phyloP scores from a whole-genome alignment of 2,113 vertebrate genomes.

The Eurystomus gularis region DNA sequence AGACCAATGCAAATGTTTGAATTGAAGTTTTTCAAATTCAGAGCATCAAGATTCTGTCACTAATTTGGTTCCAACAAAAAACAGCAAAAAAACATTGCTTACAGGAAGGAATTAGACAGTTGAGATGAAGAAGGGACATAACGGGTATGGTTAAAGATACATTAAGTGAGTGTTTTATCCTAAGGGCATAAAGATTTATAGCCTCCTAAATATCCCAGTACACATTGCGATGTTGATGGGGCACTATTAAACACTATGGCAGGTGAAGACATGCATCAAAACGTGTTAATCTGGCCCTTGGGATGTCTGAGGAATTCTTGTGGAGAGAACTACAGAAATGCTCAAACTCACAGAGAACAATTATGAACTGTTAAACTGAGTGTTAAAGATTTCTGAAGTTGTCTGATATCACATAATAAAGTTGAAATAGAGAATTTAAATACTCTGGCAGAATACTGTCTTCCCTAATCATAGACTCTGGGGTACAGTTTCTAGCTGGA shows the following conservation, averaged over 20 bases:
- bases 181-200: constrained; percentile 25
- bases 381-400: constrained; percentile 18
- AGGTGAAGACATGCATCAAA: constrained; percentile 32
- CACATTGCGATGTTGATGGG: constrained; percentile 40
- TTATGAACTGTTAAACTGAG: neutral
- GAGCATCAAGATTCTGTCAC: neutral
- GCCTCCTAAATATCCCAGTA: constrained; percentile 20
- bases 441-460: neutral
- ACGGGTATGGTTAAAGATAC: neutral
- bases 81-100: neutral
- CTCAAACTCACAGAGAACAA: constrained; percentile 5
- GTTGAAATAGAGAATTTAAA: constrained; percentile 1
- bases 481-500: neutral
- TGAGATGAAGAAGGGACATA: neutral
- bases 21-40: neutral
- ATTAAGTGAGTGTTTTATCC: neutral
- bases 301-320: constrained; percentile 14
- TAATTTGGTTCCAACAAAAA: neutral
- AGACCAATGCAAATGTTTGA: neutral
- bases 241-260: constrained; percentile 11
- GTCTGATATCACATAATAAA: neutral
- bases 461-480: neutral
- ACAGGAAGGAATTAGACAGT: neutral
- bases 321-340: neutral
- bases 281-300: constrained; percentile 4